A percentile compares a stretch with the other conserved stretches of the same genome.
phyloP scores from a whole-genome alignment of 2,113 vertebrate species.

The Pavo muticus region DNA sequence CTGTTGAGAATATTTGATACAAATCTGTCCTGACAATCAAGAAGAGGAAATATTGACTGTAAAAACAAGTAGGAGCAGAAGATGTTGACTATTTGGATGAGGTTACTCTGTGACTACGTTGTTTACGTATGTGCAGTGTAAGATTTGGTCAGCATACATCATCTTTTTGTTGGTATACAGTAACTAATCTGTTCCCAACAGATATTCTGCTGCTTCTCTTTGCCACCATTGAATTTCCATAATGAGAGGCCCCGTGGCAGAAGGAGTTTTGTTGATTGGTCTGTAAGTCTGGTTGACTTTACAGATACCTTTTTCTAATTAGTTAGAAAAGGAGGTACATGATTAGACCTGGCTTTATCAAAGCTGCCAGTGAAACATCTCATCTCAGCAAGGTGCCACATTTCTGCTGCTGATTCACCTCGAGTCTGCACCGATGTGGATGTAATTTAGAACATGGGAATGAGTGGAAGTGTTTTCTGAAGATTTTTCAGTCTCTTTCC shows the following conservation, averaged over 20 bases:
- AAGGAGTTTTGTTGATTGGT: not conserved
- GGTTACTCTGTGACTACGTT: not conserved
- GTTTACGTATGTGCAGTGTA: not conserved
- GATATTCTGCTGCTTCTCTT: not conserved
- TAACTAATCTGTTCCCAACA: not conserved
- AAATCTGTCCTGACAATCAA: not conserved
- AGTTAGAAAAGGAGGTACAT: not conserved
- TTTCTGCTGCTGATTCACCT: not conserved
- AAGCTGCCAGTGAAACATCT: not conserved
- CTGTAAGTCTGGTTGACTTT: not conserved
- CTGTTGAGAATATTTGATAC: not conserved
- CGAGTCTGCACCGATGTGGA: not conserved
- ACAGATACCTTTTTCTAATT: not conserved
- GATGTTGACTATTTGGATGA: not conserved
- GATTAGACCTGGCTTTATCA: not conserved
- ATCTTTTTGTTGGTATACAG: not conserved
- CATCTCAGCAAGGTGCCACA: not conserved
- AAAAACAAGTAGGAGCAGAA: not conserved
- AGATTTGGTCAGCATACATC: not conserved
- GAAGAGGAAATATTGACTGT: not conserved
- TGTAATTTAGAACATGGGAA: not conserved
- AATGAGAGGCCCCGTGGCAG: not conserved
- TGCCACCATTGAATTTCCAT: not conserved
- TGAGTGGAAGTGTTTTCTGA: not conserved
- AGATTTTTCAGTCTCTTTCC: not conserved